Conservation (phyloP, 2,113 vertebrate species). For the Ptilonorhynchus violaceus region DNA sequence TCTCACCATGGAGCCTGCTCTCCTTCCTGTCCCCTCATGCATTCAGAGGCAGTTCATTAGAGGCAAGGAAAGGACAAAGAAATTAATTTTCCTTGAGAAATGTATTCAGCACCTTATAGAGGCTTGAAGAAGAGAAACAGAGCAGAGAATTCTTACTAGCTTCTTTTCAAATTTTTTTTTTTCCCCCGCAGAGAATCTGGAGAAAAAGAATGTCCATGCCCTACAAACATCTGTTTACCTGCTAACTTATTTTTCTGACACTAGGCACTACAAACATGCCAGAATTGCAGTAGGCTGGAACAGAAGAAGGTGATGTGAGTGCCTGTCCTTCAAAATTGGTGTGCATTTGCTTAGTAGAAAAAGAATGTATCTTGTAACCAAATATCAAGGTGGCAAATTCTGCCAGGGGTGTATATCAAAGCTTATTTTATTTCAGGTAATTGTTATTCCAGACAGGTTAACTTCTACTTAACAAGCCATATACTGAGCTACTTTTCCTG, state of each 20-base stretch:
- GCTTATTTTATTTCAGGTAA: not conserved
- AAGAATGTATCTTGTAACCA: not conserved
- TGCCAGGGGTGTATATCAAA: not conserved
- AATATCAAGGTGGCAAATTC: not conserved
- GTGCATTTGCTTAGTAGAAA: not conserved
- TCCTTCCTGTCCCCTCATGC: conserved; percentile 42
- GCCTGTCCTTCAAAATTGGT: not conserved
- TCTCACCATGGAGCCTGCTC: conserved; percentile 20
- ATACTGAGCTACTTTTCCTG: not conserved
- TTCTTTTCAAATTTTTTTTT: not conserved
- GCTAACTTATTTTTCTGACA: not conserved
- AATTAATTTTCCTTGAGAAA: conserved; percentile 64
- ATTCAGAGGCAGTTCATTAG: conserved; percentile 44
- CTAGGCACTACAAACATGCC: not conserved
- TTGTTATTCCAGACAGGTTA: not conserved
- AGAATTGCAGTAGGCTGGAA: not conserved
- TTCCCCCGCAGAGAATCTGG: not conserved
- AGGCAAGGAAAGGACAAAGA: conserved; percentile 33
- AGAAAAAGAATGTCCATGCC: not conserved
- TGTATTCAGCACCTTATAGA: not conserved
- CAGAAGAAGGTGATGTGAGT: not conserved
- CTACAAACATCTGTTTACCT: not conserved
- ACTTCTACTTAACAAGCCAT: not conserved
- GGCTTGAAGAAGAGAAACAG: not conserved
- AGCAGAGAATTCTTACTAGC: not conserved